Conservation (phyloP, 2,797 vertebrate species). For the Pelochelys cantorii region DNA sequence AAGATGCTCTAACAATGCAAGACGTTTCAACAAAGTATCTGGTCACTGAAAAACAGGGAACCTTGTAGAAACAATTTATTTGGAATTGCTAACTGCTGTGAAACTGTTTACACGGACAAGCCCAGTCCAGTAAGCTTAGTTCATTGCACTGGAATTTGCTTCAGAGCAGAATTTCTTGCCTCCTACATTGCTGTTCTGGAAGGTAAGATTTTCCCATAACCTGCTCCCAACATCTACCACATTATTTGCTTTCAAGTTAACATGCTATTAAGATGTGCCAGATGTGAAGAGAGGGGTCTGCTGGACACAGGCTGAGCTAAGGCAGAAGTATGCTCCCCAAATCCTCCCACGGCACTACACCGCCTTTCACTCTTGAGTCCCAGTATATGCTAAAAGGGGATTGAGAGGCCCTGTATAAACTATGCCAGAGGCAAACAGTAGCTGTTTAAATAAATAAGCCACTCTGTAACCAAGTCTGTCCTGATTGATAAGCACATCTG, state of each 20-base stretch:
- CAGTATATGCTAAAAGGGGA: neutral
- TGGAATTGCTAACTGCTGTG: constrained; percentile 9
- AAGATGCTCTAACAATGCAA: neutral
- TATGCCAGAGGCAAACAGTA: constrained; percentile 67
- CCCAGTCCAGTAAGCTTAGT: constrained; percentile 58
- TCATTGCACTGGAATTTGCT: constrained; percentile 47
- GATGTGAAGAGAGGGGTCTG: neutral
- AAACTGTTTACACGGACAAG: constrained; percentile 65
- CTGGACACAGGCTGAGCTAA: neutral
- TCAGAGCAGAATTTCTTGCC: constrained; percentile 44
- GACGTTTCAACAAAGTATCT: neutral
- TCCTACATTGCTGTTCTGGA: constrained; percentile 33
- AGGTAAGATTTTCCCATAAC: constrained; percentile 48
- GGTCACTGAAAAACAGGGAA: neutral
- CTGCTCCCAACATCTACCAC: neutral
- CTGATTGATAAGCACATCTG: constrained; percentile 71
- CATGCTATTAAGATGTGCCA: neutral
- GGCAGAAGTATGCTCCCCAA: neutral
- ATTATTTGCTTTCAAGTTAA: neutral
- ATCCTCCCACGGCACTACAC: neutral
- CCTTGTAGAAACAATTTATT: neutral
- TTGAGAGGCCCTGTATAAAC: neutral
- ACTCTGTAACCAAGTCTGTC: constrained; percentile 52
- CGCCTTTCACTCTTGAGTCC: neutral
- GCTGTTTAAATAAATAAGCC: constrained; percentile 67